Evolutionary conservation across 2,797 vertebrate genomes (phyloP).

Genomic region (Dicrostonyx torquatus): DNA sequence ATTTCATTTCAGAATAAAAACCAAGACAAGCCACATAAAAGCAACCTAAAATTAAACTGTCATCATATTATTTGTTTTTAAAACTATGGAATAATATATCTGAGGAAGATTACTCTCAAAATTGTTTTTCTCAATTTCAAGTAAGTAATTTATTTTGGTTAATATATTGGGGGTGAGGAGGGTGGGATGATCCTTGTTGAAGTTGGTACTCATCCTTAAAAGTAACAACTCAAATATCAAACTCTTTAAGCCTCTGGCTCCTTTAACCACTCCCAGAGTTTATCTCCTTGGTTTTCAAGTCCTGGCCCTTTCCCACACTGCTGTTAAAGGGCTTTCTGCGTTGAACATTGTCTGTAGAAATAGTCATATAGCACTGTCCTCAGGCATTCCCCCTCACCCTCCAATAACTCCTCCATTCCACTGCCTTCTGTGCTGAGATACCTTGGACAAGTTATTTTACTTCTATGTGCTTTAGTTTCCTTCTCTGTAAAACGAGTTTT

Average conservation of each 20-base stretch:
- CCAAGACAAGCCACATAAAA: constrained; percentile 83
- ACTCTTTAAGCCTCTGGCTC: constrained; percentile 59
- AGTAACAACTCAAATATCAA: constrained; percentile 57
- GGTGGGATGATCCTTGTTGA: constrained; percentile 75
- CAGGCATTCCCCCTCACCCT: neutral
- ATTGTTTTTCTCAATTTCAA: constrained; percentile 83
- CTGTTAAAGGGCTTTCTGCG: constrained; percentile 16
- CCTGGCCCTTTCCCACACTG: neutral
- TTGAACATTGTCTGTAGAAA: constrained; percentile 58
- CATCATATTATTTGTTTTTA: constrained; percentile 84
- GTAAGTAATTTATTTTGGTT: constrained; percentile 83
- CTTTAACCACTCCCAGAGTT: constrained; percentile 52
- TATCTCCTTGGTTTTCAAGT: constrained; percentile 54
- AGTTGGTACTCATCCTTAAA: constrained; percentile 72
- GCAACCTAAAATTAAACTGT: constrained; percentile 82
- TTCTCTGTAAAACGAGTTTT: constrained; percentile 70
- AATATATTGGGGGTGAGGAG: constrained; percentile 77
- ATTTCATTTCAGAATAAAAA: constrained; percentile 84
- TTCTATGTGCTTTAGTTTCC: constrained; percentile 59
- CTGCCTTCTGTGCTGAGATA: constrained; percentile 26
- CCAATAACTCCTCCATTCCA: neutral
- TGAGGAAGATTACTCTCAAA: constrained; percentile 83
- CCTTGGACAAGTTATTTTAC: constrained; percentile 53
- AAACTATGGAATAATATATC: constrained; percentile 83
- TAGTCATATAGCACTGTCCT: neutral